These are phyloP conservation scores for Muscicapa striata DNA, from an alignment of 2,797 vertebrate genomes.

Conservation along the genomic window DNA sequence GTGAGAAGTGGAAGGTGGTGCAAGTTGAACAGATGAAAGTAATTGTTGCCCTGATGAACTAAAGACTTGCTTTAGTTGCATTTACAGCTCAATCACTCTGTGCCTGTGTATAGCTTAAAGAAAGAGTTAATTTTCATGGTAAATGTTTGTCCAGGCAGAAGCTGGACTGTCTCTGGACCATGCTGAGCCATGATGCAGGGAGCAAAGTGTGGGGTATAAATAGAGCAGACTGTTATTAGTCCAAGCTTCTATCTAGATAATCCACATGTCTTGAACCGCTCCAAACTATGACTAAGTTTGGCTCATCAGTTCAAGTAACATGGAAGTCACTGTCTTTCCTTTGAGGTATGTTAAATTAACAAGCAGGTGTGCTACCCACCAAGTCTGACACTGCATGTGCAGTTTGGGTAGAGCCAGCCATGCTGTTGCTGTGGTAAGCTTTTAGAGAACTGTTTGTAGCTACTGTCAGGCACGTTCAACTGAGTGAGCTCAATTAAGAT, in stretches of 20 bases:
- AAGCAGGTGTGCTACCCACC: background rate
- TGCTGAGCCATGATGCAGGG: background rate
- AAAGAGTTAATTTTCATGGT: background rate
- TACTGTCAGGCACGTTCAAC: background rate
- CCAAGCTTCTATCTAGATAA: conserved; percentile 16
- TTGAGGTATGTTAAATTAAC: background rate
- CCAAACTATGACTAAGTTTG: conserved; percentile 41
- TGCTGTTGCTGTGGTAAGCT: background rate
- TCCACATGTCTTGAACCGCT: conserved; percentile 11
- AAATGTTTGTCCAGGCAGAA: background rate
- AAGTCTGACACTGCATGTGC: background rate
- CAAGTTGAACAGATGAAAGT: background rate
- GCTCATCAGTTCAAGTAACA: background rate
- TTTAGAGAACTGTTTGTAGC: background rate
- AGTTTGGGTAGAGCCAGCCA: background rate
- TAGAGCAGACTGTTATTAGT: conserved; percentile 47
- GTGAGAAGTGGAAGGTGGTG: background rate
- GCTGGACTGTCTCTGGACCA: background rate
- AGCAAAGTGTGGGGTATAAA: conserved; percentile 7
- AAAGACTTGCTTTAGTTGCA: background rate
- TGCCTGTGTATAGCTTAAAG: background rate
- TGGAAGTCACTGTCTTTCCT: conserved; percentile 1
- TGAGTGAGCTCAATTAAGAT: background rate
- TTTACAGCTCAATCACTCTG: background rate
- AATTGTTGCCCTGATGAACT: background rate